phyloP scores from a whole-genome alignment of 2,113 vertebrate species.

The Elgaria multicarinata region DNA sequence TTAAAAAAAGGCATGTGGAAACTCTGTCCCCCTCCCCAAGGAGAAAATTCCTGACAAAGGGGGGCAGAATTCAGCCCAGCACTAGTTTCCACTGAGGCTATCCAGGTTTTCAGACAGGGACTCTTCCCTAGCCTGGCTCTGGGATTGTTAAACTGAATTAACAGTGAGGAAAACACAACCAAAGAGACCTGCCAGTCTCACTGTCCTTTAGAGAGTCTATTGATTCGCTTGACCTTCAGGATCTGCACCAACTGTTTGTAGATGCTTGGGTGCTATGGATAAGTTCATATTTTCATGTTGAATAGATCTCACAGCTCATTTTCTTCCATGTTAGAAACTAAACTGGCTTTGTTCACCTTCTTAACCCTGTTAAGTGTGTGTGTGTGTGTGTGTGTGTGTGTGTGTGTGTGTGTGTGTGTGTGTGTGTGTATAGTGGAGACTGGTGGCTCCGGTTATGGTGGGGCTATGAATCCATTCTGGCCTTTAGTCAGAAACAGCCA shows the following conservation, averaged over 20 bases:
- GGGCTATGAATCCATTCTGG: no score
- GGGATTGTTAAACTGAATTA: not conserved
- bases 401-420: not conserved
- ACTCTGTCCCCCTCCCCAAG: no score
- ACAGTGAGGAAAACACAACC: not conserved
- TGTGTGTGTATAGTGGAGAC: no score
- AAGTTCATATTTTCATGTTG: not conserved
- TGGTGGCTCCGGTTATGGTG: no score
- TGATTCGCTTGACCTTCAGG: not conserved
- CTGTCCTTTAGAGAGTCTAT: not conserved
- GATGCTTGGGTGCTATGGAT: not conserved
- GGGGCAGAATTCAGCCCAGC: no score
- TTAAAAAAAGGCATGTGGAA: no score
- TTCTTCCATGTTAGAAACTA: not conserved
- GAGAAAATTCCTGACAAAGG: no score
- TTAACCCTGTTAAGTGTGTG: slow-evolving; percentile 36
- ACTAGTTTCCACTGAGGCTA: no score
- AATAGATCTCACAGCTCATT: not conserved
- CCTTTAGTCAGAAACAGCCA: no score
- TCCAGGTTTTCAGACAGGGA: not conserved
- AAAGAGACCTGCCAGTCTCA: not conserved
- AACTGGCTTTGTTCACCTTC: slow-evolving; percentile 37
- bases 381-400: slow-evolving; percentile 13
- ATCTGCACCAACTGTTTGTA: not conserved
- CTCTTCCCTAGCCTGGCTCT: not conserved